Base-by-base conservation (phyloP, 1,140 invertebrate genomes). In the Eueides isabella region DNA sequence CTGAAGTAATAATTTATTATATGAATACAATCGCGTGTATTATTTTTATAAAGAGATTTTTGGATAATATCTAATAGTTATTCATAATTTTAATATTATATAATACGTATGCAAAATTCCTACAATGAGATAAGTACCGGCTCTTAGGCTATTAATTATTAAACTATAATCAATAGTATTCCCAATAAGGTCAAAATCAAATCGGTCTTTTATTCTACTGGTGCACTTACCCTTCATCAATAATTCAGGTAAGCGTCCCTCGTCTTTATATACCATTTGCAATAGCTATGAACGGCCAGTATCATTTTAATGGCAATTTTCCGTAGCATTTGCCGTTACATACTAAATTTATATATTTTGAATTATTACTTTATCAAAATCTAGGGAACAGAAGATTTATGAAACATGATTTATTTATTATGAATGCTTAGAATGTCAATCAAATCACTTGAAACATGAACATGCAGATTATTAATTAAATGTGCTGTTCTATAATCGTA, bases 181-280 rank as follows among this genome's bases (percentile, higher is more conserved):
- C 23, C 23, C 0, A 55, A 26, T 55, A 55, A 23, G 48, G 11
- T 14, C 19, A 55, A 55, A 55, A 55, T 55, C 48, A 55, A 26
- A 55, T 11, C 48, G 26, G 48, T 12, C 19, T 26, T 55, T 55
- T 26, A 55, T 55, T 55, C 48, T n/a, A 55, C 48, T 26, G 19
- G 48, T 55, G 48, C 48, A 55, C 19, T 55, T 55, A 55, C 48
- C 23, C n/a, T 26, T 26, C 48, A 55, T 55, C 48, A 55, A 55
- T 55, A 55, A 55, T 26, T 23, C 48, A 23, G 19, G 48, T 55
- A 55, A 55, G 48, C 48, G 48, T n/a, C 48, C 48, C 19, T 23
- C 48, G 23, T 55, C 11, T 55, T 9, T 55, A 55, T 55, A 55
- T 1, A 55, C 26, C 48, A 55, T 26, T 55, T 11, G 3, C 11